A percentile compares a stretch with the other conserved stretches of the same genome.
These are phyloP conservation scores for Seriola aureovittata DNA, from an alignment of 2,113 vertebrate genomes.

Conservation along the genomic window DNA sequence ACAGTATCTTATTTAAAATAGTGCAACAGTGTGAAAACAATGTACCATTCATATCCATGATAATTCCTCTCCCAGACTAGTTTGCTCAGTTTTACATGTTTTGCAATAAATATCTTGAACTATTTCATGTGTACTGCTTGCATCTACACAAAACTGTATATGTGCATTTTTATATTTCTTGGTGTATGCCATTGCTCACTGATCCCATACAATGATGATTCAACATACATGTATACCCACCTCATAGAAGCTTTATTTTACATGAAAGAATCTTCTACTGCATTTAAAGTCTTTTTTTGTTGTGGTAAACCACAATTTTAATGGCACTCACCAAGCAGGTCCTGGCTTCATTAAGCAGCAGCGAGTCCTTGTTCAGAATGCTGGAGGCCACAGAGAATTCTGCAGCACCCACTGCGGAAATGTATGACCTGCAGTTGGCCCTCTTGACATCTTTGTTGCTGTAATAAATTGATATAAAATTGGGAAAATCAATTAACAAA, in stretches of 20 bases:
- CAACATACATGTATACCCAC: too few relatives aligned
- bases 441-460: slow-evolving; percentile 60
- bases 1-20: not conserved
- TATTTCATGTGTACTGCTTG: not conserved
- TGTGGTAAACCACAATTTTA: not conserved
- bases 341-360: slow-evolving; percentile 58
- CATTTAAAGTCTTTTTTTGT: not conserved
- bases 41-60: too few relatives aligned
- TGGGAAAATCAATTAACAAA: not conserved
- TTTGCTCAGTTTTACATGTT: not conserved
- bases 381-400: slow-evolving; percentile 69
- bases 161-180: not conserved
- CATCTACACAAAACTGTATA: not conserved
- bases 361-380: slow-evolving; percentile 41
- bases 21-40: not conserved
- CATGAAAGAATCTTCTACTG: not conserved
- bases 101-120: not conserved
- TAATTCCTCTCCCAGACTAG: not conserved
- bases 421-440: slow-evolving; percentile 70
- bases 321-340: slow-evolving; percentile 63
- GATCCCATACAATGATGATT: too few relatives aligned
- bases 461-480: not conserved
- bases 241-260: not conserved
- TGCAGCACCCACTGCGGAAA: slow-evolving; percentile 64
- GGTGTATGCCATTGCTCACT: too few relatives aligned